Conservation (phyloP, 2,113 vertebrate species). For the Phylloscopus whistleri region DNA sequence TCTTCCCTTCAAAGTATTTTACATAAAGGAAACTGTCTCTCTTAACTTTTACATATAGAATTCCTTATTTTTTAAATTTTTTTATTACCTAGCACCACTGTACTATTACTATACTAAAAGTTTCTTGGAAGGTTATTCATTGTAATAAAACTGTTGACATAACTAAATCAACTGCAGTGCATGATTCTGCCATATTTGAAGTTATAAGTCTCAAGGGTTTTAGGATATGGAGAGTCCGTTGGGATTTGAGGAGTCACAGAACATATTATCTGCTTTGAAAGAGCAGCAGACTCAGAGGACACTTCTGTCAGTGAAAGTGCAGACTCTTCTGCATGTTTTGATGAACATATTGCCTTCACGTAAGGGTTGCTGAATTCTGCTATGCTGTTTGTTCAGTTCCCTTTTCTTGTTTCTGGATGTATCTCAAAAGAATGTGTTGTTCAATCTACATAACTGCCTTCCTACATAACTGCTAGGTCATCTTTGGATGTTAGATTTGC, state of each 20-base stretch:
- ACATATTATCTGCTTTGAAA: background rate
- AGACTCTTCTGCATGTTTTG: background rate
- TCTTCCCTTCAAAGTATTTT: background rate
- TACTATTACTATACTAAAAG: background rate
- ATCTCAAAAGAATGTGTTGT: background rate
- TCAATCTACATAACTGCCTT: background rate
- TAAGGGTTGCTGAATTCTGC: background rate
- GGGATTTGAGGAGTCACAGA: background rate
- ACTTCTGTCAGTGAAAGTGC: background rate
- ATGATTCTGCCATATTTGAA: background rate
- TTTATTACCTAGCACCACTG: background rate
- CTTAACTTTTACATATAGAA: background rate
- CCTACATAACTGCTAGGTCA: background rate
- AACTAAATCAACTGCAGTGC: background rate
- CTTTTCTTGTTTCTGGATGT: background rate
- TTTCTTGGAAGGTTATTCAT: background rate
- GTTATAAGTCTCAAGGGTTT: background rate
- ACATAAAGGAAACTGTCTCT: background rate
- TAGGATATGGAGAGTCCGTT: background rate
- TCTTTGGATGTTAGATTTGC: background rate
- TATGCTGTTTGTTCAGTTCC: background rate
- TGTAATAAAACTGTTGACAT: background rate
- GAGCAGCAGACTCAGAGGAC: background rate
- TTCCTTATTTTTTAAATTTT: background rate
- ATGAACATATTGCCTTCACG: background rate